Conservation (phyloP, 2,797 vertebrate genomes). For the Enteromius paludinosus region DNA sequence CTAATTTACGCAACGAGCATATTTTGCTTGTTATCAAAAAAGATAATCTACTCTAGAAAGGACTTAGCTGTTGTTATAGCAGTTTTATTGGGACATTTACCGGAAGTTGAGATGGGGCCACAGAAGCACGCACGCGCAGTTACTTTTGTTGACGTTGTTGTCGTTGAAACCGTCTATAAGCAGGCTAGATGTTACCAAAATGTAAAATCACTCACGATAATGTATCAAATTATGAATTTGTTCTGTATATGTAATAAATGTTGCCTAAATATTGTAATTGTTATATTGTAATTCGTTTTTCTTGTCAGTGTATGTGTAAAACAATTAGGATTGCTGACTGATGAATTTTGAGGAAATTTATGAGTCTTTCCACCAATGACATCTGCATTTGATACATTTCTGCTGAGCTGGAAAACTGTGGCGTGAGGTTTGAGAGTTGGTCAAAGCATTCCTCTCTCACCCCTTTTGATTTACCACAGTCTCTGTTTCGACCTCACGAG, state of each 20-base stretch:
- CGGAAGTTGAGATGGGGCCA: too few relatives aligned
- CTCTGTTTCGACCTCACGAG: slow-evolving; percentile 9
- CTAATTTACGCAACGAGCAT: too few relatives aligned
- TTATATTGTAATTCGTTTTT: background rate
- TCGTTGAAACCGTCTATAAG: too few relatives aligned
- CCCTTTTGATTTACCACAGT: slow-evolving; percentile 16
- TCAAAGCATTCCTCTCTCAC: slow-evolving; percentile 28
- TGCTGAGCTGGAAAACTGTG: slow-evolving; percentile 32
- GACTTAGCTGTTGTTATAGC: too few relatives aligned
- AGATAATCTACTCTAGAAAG: too few relatives aligned
- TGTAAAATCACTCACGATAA: background rate
- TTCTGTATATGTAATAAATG: background rate
- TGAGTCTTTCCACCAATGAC: slow-evolving; percentile 6
- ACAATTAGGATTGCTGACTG: background rate
- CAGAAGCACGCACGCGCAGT: too few relatives aligned
- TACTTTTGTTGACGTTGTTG: too few relatives aligned
- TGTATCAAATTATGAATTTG: background rate
- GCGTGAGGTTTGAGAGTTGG: slow-evolving; percentile 10
- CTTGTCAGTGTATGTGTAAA: background rate
- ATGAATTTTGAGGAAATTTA: background rate
- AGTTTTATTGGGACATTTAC: too few relatives aligned
- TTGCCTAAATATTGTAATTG: background rate
- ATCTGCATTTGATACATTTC: slow-evolving; percentile 29
- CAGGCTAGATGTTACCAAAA: too few relatives aligned
- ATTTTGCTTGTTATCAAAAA: too few relatives aligned